Evolutionary conservation across 2,888 invertebrate genomes (phyloP).

Genomic region (Oscheius sp.): DNA sequence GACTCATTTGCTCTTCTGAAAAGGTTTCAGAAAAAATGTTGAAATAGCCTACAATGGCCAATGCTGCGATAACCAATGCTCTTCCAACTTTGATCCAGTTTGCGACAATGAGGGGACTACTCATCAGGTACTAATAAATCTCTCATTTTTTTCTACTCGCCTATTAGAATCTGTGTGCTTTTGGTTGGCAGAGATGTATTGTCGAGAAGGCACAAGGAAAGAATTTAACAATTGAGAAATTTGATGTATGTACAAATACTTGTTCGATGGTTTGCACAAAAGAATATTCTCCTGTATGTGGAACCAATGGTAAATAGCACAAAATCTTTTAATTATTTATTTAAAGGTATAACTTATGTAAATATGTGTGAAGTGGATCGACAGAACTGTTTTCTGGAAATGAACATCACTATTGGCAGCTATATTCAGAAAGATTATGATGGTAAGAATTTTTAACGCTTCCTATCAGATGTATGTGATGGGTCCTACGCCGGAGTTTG

Average conservation of each 20-base stretch:
- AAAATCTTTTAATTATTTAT: not conserved
- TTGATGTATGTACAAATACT: slow-evolving; percentile 54
- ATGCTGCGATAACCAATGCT: slow-evolving; percentile 55
- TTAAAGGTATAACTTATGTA: slow-evolving; percentile 57
- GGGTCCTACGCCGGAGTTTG: no score
- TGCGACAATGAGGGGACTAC: slow-evolving; percentile 56
- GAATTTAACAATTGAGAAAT: slow-evolving; percentile 60
- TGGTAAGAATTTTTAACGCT: slow-evolving; percentile 34
- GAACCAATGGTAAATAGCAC: slow-evolving; percentile 49
- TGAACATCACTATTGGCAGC: slow-evolving; percentile 44
- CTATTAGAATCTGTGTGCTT: slow-evolving; percentile 66
- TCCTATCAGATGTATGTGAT: no score
- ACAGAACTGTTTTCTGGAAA: slow-evolving; percentile 56
- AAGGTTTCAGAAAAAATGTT: slow-evolving; percentile 13
- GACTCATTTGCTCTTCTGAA: not conserved
- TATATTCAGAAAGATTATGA: slow-evolving; percentile 48
- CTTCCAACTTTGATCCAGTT: slow-evolving; percentile 57
- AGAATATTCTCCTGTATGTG: slow-evolving; percentile 63
- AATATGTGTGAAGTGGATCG: slow-evolving; percentile 64
- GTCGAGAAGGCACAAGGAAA: slow-evolving; percentile 50
- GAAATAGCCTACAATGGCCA: slow-evolving; percentile 52
- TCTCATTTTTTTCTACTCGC: slow-evolving; percentile 6
- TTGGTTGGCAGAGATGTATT: slow-evolving; percentile 64
- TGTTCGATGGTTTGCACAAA: slow-evolving; percentile 58
- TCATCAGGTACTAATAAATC: slow-evolving; percentile 57